phyloP scores from a whole-genome alignment of 2,888 invertebrate genomes.

The Gortyna flavago region DNA sequence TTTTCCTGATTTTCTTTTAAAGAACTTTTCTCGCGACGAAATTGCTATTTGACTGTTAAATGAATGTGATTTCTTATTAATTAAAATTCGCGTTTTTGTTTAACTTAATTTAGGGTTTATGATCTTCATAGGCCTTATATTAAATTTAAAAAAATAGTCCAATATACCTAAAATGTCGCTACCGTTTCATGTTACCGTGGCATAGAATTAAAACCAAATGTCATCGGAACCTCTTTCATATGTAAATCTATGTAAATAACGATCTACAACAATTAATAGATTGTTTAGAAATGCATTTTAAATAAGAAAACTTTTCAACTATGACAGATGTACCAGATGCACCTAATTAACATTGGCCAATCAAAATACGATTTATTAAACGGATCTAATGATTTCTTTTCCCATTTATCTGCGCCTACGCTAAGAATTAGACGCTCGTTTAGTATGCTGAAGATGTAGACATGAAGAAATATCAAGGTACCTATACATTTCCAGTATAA shows the following conservation, averaged over 20 bases:
- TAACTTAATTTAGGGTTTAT: no score
- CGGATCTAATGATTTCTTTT: slow-evolving; percentile 38
- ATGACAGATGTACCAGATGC: slow-evolving; percentile 49
- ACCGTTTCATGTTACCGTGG: no score
- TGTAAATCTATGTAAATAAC: slow-evolving; percentile 51
- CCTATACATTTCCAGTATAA: background rate
- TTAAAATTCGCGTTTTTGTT: no score
- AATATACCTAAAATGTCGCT: no score
- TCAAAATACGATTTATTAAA: slow-evolving; percentile 59
- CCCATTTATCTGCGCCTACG: slow-evolving; percentile 53
- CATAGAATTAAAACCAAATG: background rate
- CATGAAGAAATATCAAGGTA: background rate
- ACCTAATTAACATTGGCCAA: slow-evolving; percentile 42
- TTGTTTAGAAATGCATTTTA: slow-evolving; percentile 44
- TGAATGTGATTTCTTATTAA: no score
- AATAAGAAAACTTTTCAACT: slow-evolving; percentile 45
- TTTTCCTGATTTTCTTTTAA: no score
- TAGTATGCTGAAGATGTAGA: slow-evolving; percentile 11
- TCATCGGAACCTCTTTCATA: slow-evolving; percentile 38
- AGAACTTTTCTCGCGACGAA: no score
- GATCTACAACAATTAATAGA: slow-evolving; percentile 43
- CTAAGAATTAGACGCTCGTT: slow-evolving; percentile 31
- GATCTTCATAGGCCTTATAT: no score
- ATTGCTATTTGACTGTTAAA: no score
- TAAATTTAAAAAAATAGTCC: no score